These are phyloP conservation scores for Marmota flaviventris DNA, from an alignment of 2,113 vertebrate species.

Conservation along the genomic window DNA sequence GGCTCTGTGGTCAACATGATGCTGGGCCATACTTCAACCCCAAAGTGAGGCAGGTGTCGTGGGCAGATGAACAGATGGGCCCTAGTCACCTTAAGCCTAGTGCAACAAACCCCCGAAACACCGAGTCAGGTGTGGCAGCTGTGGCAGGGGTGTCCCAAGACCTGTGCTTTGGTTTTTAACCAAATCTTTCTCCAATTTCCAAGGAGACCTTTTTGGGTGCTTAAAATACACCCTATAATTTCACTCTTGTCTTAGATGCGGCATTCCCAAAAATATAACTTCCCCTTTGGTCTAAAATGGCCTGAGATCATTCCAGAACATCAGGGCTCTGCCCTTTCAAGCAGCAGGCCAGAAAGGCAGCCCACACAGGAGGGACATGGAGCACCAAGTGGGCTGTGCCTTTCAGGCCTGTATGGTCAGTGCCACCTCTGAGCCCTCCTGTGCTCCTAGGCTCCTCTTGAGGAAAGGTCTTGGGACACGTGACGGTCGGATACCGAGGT, in stretches of 20 bases:
- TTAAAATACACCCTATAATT: slow-evolving; percentile 77
- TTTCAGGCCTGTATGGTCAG: background rate
- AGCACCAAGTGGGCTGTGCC: background rate
- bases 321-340: background rate
- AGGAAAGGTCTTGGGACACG: too few species aligned
- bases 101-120: background rate
- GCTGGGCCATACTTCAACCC: rapidly evolving
- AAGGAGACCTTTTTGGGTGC: slow-evolving; percentile 22
- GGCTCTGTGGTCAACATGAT: background rate
- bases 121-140: background rate
- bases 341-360: background rate
- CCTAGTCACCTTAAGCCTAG: background rate
- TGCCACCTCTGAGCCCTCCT: background rate
- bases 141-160: background rate
- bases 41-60: background rate
- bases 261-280: slow-evolving; percentile 56
- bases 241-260: slow-evolving; percentile 20
- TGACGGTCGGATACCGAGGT: too few species aligned
- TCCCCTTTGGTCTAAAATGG: slow-evolving; percentile 62
- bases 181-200: slow-evolving; percentile 35
- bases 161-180: slow-evolving; percentile 49
- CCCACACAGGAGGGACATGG: background rate
- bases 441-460: too few species aligned
- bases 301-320: background rate
- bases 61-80: background rate